Evolutionary conservation across 2,113 vertebrate genomes (phyloP).

Genomic region (Struthidea cinerea): DNA sequence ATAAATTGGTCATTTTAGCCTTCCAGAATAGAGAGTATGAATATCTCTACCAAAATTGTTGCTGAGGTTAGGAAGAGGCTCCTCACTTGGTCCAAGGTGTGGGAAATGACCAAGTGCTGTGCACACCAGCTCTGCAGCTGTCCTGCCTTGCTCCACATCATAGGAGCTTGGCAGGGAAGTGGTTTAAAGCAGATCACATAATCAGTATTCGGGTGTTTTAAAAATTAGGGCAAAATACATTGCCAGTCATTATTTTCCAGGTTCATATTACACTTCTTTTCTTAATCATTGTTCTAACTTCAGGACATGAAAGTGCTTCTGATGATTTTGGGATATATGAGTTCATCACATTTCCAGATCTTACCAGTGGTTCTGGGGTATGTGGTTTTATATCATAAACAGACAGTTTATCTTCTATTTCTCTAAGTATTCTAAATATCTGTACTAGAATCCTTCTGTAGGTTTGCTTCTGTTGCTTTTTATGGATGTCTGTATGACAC

Average conservation of each 20-base stretch:
- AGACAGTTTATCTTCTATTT: not conserved
- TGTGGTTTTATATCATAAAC: conserved; percentile 14
- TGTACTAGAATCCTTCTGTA: not conserved
- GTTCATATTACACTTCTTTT: not conserved
- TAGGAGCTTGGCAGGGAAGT: not conserved
- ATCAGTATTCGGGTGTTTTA: not conserved
- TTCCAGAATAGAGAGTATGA: not conserved
- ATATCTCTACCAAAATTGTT: not conserved
- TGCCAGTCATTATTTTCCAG: not conserved
- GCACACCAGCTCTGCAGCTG: not conserved
- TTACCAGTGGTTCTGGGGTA: conserved; percentile 81
- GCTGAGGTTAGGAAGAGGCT: not conserved
- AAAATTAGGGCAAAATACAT: not conserved
- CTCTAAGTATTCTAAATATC: not conserved
- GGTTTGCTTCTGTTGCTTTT: not conserved
- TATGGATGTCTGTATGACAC: not conserved
- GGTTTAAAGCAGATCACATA: not conserved
- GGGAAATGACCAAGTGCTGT: not conserved
- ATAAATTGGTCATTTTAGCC: not conserved
- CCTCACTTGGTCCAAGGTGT: not conserved
- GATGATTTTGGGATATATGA: conserved; percentile 98
- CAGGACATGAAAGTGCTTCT: conserved; percentile 90
- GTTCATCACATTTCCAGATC: conserved; percentile 87
- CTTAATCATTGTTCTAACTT: conserved; percentile 20
- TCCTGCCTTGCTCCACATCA: not conserved